Percentiles rank a stretch among this genome's conserved stretches.
Evolutionary conservation across 2,113 vertebrate genomes (phyloP).

Genomic region (Coturnix japonica): DNA sequence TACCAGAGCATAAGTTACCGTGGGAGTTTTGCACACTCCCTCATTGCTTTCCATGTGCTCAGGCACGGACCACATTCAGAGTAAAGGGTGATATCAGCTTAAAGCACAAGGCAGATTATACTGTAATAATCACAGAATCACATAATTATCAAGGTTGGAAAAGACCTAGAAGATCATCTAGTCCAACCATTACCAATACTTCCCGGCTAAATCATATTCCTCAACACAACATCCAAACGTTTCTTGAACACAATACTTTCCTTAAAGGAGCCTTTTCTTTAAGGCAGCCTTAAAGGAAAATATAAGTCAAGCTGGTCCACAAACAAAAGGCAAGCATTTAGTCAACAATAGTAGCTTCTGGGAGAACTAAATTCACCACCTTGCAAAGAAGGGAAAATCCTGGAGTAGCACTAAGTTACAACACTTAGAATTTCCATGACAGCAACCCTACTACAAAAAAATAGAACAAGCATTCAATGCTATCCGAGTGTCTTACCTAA

Average conservation of each 20-base stretch:
- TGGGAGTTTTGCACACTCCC: neutral
- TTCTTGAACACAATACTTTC: too few species aligned
- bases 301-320: neutral
- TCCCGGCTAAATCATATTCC: too few species aligned
- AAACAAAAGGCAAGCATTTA: neutral
- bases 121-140: too few species aligned
- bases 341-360: neutral
- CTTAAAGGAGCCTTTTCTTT: too few species aligned
- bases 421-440: neutral
- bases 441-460: neutral
- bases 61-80: neutral
- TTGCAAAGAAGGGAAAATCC: neutral
- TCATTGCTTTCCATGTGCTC: neutral
- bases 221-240: too few species aligned
- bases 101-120: neutral
- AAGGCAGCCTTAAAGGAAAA: neutral
- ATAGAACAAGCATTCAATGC: neutral
- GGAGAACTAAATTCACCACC: neutral
- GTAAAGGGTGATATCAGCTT: neutral
- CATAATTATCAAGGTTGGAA: too few species aligned
- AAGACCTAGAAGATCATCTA: too few species aligned
- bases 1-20: neutral
- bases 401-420: fast-evolving
- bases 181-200: too few species aligned
- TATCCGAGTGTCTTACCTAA: neutral